phyloP scores from a whole-genome alignment of 2,797 vertebrate genomes.

The Picus viridis region DNA sequence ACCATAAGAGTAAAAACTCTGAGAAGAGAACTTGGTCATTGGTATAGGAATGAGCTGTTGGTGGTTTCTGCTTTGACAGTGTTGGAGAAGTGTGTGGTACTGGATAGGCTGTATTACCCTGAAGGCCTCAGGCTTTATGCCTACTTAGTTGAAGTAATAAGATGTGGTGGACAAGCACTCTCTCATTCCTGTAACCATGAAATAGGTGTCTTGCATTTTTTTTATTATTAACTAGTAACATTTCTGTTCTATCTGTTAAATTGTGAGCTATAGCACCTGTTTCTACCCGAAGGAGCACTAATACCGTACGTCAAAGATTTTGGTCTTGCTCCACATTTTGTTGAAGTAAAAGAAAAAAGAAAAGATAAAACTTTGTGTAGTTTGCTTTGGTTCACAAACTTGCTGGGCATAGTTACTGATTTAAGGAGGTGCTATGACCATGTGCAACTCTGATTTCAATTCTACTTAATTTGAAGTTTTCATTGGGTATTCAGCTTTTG shows the following conservation, averaged over 20 bases:
- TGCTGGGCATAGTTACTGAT: not conserved
- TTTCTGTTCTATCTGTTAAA: not conserved
- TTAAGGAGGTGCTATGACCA: not conserved
- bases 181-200: not conserved
- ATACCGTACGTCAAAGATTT: not conserved
- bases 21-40: fast-evolving
- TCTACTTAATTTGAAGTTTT: conserved; percentile 10
- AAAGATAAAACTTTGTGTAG: not conserved
- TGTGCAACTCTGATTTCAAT: not conserved
- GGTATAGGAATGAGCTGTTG: not conserved
- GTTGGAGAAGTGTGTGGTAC: not conserved
- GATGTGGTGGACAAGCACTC: not conserved
- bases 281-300: not conserved
- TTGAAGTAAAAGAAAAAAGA: not conserved
- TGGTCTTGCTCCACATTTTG: not conserved
- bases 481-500: conserved; percentile 18
- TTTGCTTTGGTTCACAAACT: not conserved
- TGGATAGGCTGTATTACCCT: not conserved
- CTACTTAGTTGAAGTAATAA: not conserved
- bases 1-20: not conserved
- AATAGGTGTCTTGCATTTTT: not conserved
- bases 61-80: not conserved
- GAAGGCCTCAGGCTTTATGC: not conserved
- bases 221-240: not conserved
- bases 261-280: not conserved